phyloP scores from a whole-genome alignment of 1,140 invertebrate species.

The Nasonia longicornis region DNA sequence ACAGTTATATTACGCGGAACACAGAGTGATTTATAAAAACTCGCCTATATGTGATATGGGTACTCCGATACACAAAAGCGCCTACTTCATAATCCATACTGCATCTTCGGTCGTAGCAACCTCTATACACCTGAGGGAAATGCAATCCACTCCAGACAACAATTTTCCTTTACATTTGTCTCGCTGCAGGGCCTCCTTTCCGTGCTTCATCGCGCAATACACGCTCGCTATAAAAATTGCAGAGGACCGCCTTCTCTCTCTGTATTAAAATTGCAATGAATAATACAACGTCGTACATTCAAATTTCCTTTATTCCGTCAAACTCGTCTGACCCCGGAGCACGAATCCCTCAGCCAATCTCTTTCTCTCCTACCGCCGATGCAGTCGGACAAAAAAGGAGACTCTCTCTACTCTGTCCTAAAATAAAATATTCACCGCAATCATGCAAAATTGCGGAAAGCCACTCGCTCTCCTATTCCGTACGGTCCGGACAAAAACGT shows the following conservation, averaged over 20 bases:
- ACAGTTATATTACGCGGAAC: not conserved
- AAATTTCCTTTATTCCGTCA: conserved; percentile 46
- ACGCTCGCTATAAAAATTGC: conserved; percentile 40
- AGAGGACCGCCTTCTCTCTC: conserved; percentile 2
- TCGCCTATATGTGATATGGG: no score
- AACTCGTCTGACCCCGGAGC: conserved; percentile 16
- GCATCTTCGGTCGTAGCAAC: no score
- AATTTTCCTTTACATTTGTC: not conserved
- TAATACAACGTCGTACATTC: conserved; percentile 43
- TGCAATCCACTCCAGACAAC: conserved; percentile 8
- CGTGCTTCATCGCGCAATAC: conserved; percentile 7
- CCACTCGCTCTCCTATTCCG: not conserved
- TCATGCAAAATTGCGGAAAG: conserved; percentile 42
- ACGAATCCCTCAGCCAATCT: conserved; percentile 21
- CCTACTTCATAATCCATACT: not conserved
- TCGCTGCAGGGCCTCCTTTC: not conserved
- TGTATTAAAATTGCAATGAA: conserved; percentile 48
- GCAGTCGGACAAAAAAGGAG: not conserved
- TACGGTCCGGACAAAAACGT: conserved; percentile 13
- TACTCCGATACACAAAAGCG: no score
- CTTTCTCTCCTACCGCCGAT: conserved; percentile 10
- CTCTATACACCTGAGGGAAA: no score
- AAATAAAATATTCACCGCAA: conserved; percentile 48
- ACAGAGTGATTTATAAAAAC: not conserved
- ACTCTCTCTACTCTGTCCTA: conserved; percentile 10